Percentiles rank a stretch among this genome's conserved stretches.
These are phyloP conservation scores for Caenorhabditis virilis DNA, from an alignment of 2,888 invertebrate species.

Conservation along the genomic window DNA sequence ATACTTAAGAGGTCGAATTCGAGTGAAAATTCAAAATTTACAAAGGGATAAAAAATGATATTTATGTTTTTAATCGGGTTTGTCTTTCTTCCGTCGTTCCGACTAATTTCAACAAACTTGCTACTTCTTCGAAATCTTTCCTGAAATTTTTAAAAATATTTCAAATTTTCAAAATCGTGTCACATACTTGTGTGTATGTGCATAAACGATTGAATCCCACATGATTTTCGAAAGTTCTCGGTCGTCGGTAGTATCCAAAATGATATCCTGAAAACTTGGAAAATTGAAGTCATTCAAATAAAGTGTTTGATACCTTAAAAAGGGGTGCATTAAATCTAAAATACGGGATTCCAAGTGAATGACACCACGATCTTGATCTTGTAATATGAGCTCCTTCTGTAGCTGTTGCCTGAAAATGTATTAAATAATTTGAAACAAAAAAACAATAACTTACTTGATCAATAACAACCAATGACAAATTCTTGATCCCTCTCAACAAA, in stretches of 20 bases:
- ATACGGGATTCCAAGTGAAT: conserved; percentile 83
- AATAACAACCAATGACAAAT: conserved; percentile 84
- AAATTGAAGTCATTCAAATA: background rate
- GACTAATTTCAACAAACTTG: conserved; percentile 40
- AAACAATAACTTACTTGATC: conserved; percentile 78
- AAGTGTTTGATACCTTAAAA: conserved; percentile 73
- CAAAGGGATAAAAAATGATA: background rate
- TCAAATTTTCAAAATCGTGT: background rate
- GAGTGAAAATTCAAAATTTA: no score
- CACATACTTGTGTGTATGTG: conserved; percentile 47
- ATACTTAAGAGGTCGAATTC: no score
- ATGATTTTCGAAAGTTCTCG: conserved; percentile 60
- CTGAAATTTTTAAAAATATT: conserved; percentile 14
- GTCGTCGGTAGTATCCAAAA: conserved; percentile 63
- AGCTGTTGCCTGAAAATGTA: conserved; percentile 81
- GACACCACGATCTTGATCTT: conserved; percentile 90
- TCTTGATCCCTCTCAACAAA: conserved; percentile 76
- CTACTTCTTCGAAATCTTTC: conserved; percentile 50
- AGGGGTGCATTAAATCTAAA: conserved; percentile 82
- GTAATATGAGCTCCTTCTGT: conserved; percentile 92
- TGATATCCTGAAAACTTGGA: conserved; percentile 45
- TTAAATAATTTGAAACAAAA: no score
- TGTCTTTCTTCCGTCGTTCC: conserved; percentile 43
- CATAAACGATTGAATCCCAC: conserved; percentile 66
- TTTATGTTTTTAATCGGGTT: background rate